Evolutionary conservation across 2,797 vertebrate genomes (phyloP).

Genomic region (Coreius guichenoti): DNA sequence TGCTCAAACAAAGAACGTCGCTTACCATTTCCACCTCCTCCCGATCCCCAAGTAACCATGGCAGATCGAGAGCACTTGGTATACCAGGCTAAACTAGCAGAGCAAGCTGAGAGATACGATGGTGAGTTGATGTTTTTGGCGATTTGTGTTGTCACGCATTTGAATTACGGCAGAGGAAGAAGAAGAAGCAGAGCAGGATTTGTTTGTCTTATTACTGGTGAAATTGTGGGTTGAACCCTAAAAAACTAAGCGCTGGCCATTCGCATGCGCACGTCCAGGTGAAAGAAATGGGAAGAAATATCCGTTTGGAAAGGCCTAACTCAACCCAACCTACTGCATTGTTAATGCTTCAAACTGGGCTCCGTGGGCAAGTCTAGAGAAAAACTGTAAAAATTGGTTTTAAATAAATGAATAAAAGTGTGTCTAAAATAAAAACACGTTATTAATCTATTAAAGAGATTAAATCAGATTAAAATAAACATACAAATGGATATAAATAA

Average conservation of each 20-base stretch:
- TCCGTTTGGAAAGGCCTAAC: constrained; percentile 10
- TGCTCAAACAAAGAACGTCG: neutral
- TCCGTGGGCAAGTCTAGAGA: neutral
- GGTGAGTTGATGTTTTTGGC: constrained; percentile 77
- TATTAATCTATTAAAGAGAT: neutral
- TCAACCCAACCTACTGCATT: neutral
- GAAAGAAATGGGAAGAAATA: neutral
- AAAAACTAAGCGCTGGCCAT: neutral
- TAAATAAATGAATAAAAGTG: neutral
- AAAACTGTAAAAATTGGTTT: neutral
- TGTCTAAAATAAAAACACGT: neutral
- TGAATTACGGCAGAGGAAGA: neutral
- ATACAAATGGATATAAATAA: neutral
- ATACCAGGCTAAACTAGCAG: constrained; percentile 94
- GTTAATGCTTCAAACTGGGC: neutral
- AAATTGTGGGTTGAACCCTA: too few species aligned
- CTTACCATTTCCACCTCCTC: neutral
- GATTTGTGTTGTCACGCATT: neutral
- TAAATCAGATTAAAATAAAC: neutral
- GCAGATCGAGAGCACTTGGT: constrained; percentile 91
- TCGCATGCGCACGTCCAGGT: neutral
- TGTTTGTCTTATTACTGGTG: neutral
- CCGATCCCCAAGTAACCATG: constrained; percentile 75
- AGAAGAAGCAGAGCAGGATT: neutral
- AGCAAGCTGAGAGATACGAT: constrained; percentile 96